A percentile compares a stretch with the other conserved stretches of the same genome.
These are phyloP conservation scores for Scartelaos histophorus DNA, from an alignment of 2,113 vertebrate species.

Conservation along the genomic window DNA sequence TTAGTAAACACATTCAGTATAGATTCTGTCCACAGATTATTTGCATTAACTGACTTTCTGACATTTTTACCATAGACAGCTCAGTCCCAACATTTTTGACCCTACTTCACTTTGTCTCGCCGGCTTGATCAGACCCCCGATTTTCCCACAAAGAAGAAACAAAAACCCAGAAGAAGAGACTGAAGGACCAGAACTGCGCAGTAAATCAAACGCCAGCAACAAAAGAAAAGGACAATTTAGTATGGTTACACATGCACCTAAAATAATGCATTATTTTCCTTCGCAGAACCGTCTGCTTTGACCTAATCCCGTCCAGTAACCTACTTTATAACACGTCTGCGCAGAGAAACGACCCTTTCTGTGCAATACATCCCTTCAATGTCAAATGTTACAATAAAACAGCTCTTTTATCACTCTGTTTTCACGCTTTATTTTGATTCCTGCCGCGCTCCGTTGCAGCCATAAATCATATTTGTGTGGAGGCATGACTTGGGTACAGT, in stretches of 20 bases:
- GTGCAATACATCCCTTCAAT: slow-evolving; percentile 25
- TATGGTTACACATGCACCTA: background rate
- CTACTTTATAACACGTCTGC: slow-evolving; percentile 10
- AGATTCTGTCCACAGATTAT: no score
- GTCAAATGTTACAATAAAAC: slow-evolving; percentile 31
- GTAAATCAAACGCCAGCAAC: no score
- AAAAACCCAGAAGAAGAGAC: no score
- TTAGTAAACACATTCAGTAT: no score
- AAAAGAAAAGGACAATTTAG: no score
- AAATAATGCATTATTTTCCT: background rate
- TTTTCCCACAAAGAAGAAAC: no score
- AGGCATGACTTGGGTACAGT: slow-evolving; percentile 1
- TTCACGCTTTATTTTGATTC: slow-evolving; percentile 36
- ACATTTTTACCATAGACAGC: no score
- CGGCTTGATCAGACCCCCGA: no score
- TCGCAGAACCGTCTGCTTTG: background rate
- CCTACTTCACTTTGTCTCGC: no score
- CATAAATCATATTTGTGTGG: slow-evolving; percentile 33
- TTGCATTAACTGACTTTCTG: no score
- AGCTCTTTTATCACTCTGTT: slow-evolving; percentile 32
- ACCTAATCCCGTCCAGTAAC: background rate
- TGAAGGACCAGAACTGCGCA: no score
- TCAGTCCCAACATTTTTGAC: no score
- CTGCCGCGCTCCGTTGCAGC: background rate
- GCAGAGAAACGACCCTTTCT: slow-evolving; percentile 1